Base-by-base conservation (phyloP, 2,888 invertebrate species). In the Archips xylosteana region DNA sequence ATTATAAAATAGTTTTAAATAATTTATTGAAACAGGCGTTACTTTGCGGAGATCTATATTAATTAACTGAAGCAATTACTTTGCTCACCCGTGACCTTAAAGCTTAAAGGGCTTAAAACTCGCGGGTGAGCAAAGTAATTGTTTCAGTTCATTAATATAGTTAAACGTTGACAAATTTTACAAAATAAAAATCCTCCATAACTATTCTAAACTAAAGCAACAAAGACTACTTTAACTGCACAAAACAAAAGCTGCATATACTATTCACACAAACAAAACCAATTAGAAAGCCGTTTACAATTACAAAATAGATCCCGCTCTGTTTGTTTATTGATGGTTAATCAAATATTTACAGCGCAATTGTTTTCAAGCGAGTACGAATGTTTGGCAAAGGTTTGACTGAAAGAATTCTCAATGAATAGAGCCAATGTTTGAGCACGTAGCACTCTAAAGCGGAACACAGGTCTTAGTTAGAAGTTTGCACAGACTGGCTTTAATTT, bases 351-450 rank as follows among this genome's bases (percentile, higher is more conserved):
- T 59, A 71, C 49, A 12, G 47, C 12, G 63, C 63, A 63, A 71
- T 71, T 71, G 71, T 66, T 71, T 71, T 64, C 57, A 6, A 59
- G 59, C 34, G 70, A 45, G 42, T 47, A 47, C 63, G 63, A 34
- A 47, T 63, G 63, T 63, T 59, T 71, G 23, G 71, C 39, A 47
- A 63, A 63, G 63, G 63, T 65, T 49, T 54, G 47, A 66, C 71
- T 65, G 71, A 71, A 71, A 71, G 71, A 71, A 71, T 71, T 66
- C 39, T 49, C 65, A 51, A 71, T 71, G 71, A 65, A 3, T 9
- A 15, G 47, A 9, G 10, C 62, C 45, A 45, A 32, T 66, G 65
- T 71, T 71, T 66, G 65, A 8, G 39, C 65, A 60, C 65, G 71
- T 64, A 62, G 23, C 13, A 13, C 23, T 12, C 51, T 49, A 39